A percentile compares a stretch with the other conserved stretches of the same genome.
phyloP scores from a whole-genome alignment of 2,113 vertebrate species.

The Macroglossus sobrinus region DNA sequence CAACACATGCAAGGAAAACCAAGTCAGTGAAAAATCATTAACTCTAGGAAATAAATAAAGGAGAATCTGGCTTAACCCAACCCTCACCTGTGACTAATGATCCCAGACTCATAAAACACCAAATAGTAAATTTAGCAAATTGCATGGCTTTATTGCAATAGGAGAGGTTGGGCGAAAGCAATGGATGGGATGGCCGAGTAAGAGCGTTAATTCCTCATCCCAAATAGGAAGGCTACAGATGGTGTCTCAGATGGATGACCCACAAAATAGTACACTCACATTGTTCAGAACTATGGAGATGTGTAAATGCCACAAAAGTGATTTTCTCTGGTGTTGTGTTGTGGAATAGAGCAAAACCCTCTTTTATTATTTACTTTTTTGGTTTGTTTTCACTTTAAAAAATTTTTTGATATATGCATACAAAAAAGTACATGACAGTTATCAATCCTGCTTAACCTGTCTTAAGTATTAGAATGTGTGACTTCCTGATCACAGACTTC shows the following conservation, averaged over 20 bases:
- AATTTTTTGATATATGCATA: neutral
- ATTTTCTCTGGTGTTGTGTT: neutral
- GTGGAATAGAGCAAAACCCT: neutral
- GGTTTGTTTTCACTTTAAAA: neutral
- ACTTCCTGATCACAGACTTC: neutral
- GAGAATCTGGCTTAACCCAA: neutral
- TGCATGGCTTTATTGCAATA: rapidly evolving
- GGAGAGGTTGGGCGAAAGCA: neutral
- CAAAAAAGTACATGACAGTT: neutral
- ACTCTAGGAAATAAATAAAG: neutral
- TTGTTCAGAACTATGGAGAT: neutral
- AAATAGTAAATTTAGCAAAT: neutral
- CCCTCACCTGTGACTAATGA: neutral
- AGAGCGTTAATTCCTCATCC: neutral
- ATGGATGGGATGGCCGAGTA: rapidly evolving
- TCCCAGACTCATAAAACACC: neutral
- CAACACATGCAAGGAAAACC: neutral
- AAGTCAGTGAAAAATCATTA: neutral
- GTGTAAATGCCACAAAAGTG: neutral
- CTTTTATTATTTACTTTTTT: neutral
- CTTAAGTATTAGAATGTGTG: neutral
- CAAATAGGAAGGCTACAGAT: neutral
- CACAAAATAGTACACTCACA: rapidly evolving
- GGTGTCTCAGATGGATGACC: neutral
- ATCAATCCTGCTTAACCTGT: neutral